Evolutionary conservation across 2,888 invertebrate genomes (phyloP), one percentile per base, ranked within the genome.

Genomic region (Drosophila anceps): DNA sequence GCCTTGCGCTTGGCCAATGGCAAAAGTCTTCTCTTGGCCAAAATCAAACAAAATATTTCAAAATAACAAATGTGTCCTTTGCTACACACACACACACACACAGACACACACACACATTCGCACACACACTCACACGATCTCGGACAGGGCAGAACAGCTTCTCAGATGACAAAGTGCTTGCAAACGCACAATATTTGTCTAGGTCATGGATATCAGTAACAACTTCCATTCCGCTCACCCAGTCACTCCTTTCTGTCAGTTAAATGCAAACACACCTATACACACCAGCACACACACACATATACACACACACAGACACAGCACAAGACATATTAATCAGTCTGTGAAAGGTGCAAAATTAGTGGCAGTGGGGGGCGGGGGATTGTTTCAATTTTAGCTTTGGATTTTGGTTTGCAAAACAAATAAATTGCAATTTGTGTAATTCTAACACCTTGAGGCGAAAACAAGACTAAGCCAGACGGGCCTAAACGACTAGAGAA

Each of bases 1-100:
- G 84, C 65, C 69, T 68, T 78, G 60, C 62, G 41, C 67, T 72
- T 39, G 50, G 62, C 29, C 51, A 65, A 55, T 41, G 43, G 61
- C 64, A 66, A 70, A 72, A 76, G 73, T 84, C 85, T 77, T 81
- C 81, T 39, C 31, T 51, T 67, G 60, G 73, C 79, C 79, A 86
- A 86, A 88, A 88, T 86, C 86, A 86, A 86, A 86, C 86, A 86
- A 86, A 88, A 86, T 88, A 88, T 86, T 87, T 86, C 88, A 88
- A 88, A 86, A 88, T 87, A 86, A 86, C 88, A 86, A 86, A 88
- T 86, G 86, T 88, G 86, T 86, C 84, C 81, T 72, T 70, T 70
- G 43, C 57, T 33, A 20, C n/a, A 57, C 57, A 57, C 20, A 57
- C 39, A 33, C 13, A 41, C 18, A 31, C 48, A 48, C 29, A 6